A percentile compares a stretch with the other conserved stretches of the same genome.
phyloP scores from a whole-genome alignment of 2,113 vertebrate genomes.

The Lucifuga dentata region DNA sequence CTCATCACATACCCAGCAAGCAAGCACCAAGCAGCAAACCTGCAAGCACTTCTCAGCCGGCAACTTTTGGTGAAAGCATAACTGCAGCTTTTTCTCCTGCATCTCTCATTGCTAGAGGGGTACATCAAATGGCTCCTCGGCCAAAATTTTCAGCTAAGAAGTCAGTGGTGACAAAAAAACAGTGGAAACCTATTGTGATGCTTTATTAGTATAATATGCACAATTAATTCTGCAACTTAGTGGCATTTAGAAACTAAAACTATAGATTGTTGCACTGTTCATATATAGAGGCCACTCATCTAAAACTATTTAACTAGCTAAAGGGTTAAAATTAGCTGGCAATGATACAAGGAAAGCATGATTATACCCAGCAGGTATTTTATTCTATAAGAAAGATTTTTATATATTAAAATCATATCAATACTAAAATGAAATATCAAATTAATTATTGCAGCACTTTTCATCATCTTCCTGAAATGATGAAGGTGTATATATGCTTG shows the following conservation, averaged over 20 bases:
- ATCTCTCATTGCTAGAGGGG: slow-evolving; percentile 84
- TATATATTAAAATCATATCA: no score
- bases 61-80: slow-evolving; percentile 60
- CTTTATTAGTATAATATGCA: slow-evolving; percentile 78
- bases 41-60: slow-evolving; percentile 51
- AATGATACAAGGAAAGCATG: not conserved
- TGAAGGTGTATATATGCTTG: slow-evolving; percentile 4
- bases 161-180: slow-evolving; percentile 85
- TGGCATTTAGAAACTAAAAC: slow-evolving; percentile 23
- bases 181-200: slow-evolving; percentile 90
- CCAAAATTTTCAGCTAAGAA: slow-evolving; percentile 98
- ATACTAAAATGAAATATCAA: no score
- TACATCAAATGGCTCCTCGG: slow-evolving; percentile 88
- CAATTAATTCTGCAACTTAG: slow-evolving; percentile 29
- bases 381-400: no score
- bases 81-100: slow-evolving; percentile 77
- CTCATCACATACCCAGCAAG: slow-evolving; percentile 65
- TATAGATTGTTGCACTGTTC: slow-evolving; percentile 35
- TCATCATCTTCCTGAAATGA: slow-evolving; percentile 20
- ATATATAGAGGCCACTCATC: slow-evolving; percentile 10
- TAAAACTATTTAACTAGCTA: slow-evolving; percentile 28
- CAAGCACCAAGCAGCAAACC: slow-evolving; percentile 56
- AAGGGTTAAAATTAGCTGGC: not conserved
- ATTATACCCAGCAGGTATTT: no score
- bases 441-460: not conserved